Base-by-base conservation (phyloP, 2,113 vertebrate species). In the Pseudorhombus dupliciocellatus region DNA sequence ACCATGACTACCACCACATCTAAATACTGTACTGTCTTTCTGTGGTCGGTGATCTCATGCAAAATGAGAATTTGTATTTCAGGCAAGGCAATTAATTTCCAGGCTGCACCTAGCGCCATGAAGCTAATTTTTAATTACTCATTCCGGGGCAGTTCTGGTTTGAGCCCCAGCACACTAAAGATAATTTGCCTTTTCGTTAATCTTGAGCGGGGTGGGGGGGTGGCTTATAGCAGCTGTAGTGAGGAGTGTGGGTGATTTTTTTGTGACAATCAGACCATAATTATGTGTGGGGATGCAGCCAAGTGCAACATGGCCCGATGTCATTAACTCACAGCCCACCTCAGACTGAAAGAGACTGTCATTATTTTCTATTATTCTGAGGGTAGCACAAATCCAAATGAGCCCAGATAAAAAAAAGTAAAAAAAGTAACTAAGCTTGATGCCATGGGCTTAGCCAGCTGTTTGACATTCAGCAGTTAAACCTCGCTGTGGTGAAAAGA, bases 321-420 rank as follows among this genome's bases (percentile, higher is more conserved):
- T 92, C 90, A 92, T 93, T 92, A 93, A 91, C 81, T 84, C 68
- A 73, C 79, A 79, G 83, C 77, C 88, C 85, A 80, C 85, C 78
- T 89, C 86, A 78, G 87, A 80, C 79, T 87, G 84, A 84, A 88
- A 84, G 73, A 70, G 79, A 73, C 70, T 79, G 83, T 86, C 89
- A 92, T 92, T 92, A 92, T 91, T 92, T 92, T 88, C 89, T 88
- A 88, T 92, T 93, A 92, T 92, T 90, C 72, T 78, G 85, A 75
- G 54, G 73, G 68, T 73, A 84, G 83, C 78, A 86, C 82, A 89
- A 90, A 86, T 88, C 81, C 84, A 81, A 89, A 84, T 81, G 78
- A 84, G 81, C 56, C 80, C 51, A 74, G 79, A 85, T 71, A 66
- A 63, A 75, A 77, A 58, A 70, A 72, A 50, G 10, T 25, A 60